Percentiles rank a stretch among this genome's conserved stretches.
These are phyloP conservation scores for Physeter macrocephalus DNA, from an alignment of 2,113 vertebrate species.

Conservation along the genomic window DNA sequence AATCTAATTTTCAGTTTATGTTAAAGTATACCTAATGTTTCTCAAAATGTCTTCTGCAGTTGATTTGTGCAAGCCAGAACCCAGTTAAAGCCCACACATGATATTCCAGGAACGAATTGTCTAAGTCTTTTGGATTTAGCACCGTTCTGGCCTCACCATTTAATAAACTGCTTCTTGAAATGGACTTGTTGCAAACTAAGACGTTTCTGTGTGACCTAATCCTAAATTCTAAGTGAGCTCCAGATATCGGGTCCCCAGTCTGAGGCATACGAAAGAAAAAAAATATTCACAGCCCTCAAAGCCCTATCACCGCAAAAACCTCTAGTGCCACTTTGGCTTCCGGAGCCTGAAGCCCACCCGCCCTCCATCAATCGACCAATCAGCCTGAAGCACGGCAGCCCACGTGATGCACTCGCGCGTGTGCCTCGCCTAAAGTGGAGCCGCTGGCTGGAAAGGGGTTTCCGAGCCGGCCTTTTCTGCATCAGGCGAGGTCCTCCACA, in stretches of 20 bases:
- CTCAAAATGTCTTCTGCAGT: not conserved
- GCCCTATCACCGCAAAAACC: accelerated
- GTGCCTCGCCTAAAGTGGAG: not conserved
- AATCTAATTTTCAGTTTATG: not conserved
- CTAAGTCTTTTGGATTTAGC: not conserved
- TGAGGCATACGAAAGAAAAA: not conserved
- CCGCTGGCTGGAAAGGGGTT: not conserved
- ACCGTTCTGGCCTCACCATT: not conserved
- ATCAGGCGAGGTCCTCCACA: not conserved
- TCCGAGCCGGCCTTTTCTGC: accelerated
- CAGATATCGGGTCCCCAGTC: not conserved
- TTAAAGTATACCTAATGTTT: not conserved
- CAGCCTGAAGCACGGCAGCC: not conserved
- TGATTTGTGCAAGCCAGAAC: not conserved
- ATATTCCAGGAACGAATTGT: not conserved
- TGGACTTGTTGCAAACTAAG: not conserved
- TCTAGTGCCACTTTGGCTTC: not conserved
- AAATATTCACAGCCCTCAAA: not conserved
- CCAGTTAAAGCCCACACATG: not conserved
- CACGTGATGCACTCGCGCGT: not conserved
- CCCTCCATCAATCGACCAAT: not conserved
- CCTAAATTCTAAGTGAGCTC: not conserved
- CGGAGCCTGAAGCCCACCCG: not conserved
- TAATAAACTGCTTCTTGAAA: not conserved
- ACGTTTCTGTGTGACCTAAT: not conserved